These are phyloP conservation scores for Himalopsyche japonica DNA, from an alignment of 2,888 invertebrate genomes.

Conservation along the genomic window DNA sequence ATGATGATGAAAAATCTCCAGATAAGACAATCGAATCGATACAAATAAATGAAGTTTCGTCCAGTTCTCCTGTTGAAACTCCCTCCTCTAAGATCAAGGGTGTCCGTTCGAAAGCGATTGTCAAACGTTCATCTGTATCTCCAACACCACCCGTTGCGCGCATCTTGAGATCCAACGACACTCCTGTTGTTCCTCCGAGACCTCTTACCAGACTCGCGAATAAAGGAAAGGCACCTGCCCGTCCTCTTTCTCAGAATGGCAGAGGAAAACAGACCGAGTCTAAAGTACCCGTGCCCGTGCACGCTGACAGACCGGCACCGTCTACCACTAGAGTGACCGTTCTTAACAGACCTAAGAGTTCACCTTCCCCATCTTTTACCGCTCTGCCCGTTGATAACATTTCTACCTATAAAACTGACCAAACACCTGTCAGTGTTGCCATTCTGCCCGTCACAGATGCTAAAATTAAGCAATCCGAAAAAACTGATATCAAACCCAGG, in stretches of 20 bases:
- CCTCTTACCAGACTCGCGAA: slow-evolving; percentile 48
- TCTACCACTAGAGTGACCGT: slow-evolving; percentile 50
- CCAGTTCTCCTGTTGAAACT: slow-evolving; percentile 61
- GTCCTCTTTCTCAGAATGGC: background rate
- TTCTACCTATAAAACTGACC: background rate
- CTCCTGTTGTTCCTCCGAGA: slow-evolving; percentile 47
- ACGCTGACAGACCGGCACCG: slow-evolving; percentile 40
- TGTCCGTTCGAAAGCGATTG: slow-evolving; percentile 44
- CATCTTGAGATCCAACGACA: slow-evolving; percentile 56
- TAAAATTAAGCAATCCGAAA: slow-evolving; percentile 28
- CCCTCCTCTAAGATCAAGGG: slow-evolving; percentile 48
- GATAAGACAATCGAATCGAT: slow-evolving; percentile 49
- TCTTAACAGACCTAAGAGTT: slow-evolving; percentile 47
- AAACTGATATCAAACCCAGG: background rate
- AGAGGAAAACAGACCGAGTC: slow-evolving; percentile 15
- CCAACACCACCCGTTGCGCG: slow-evolving; percentile 47
- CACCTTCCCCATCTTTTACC: background rate
- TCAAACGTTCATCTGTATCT: background rate
- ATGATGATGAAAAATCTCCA: background rate
- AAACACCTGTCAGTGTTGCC: background rate
- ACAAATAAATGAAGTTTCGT: slow-evolving; percentile 71
- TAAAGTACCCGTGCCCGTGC: slow-evolving; percentile 42
- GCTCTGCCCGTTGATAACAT: background rate
- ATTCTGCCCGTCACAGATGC: background rate
- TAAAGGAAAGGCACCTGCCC: background rate